Base-by-base conservation (phyloP, 2,888 invertebrate genomes). In the Drosophila neotestacea region DNA sequence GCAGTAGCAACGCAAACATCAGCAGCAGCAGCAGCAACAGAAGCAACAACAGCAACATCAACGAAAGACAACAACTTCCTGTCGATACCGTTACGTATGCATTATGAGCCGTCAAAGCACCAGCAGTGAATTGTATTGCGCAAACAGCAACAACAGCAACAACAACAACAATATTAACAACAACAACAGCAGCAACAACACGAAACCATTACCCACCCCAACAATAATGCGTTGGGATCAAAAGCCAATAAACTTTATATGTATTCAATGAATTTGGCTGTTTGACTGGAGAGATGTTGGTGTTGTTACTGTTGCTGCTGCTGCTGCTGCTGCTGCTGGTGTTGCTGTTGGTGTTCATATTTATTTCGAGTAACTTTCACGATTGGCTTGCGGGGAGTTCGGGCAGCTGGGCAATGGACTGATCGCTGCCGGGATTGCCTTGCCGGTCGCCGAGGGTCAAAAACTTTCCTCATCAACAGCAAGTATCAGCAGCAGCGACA, bases 121-220 rank as follows among this genome's bases (percentile, higher is more conserved):
- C 69, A 52, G 41, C 77, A 44, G 27, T 55, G 41, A 64, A 70
- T 74, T 66, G 75, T 70, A 64, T 76, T 76, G 66, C 78, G 78
- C 79, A 78, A 75, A 75, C 65, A 50, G 16, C 73, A 67, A 54
- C 65, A 67, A 13, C 70, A 71, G 1, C 52, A 58, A 2, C 54
- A 58, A 11, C 50, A 61, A 3, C 10, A 34, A 34, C 1, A 34
- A 34, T 9, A 34, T 9, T 2, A 10, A 10, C 34, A 36, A 2
- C 34, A 36, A 11, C 10, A 22, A 22, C 22, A 22, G 22, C 34
- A 36, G 11, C 58, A 70, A 1, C 60, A 67, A 47, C 62, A 59
- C 58, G 11, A 59, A 81, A 88, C 90, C 90, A 90, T 90, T 90
- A 90, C 90, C 90, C 86, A 90, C 90, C 90, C 90, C 83, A 90